Evolutionary conservation across 2,888 invertebrate genomes (phyloP), one percentile per base, ranked within the genome.

Genomic region (Pristionchus fissidentatus): DNA sequence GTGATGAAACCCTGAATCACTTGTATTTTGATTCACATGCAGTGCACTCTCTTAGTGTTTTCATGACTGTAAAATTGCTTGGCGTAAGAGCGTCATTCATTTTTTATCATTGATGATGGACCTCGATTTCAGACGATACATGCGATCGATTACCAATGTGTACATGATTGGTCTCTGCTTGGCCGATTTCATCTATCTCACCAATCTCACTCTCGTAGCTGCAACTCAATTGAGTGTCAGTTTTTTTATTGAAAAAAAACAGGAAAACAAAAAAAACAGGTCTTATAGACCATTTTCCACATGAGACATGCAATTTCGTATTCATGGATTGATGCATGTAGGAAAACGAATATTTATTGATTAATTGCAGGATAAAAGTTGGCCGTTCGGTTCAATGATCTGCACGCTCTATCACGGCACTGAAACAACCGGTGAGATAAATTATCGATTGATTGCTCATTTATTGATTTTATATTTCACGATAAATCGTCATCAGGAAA

Each of bases 91-190:
- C n/a, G n/a, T n/a, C n/a, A n/a, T n/a, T n/a, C n/a, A n/a, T n/a
- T n/a, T n/a, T n/a, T n/a, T n/a, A n/a, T n/a, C n/a, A 57, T 5
- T 22, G 1, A 57, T n/a, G n/a, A n/a, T 57, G 8, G 5, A 2
- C 35, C 22, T 77, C n/a, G 22, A 49, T 83, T 87, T 84, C 77
- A 89, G 90, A 15, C 83, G 83, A 43, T 91, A 91, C 85, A 91
- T 92, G 84, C 87, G 92, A 41, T 91, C 91, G 46, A 91, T 91
- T 52, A 91, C 91, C 26, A 91, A 91, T 85, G 91, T 91, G 43
- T 91, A 91, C 84, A 91, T 91, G 88, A 86, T 91, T 41, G 88
- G 89, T 3, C 85, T 92, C 77, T 92, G 92, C 84, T 82, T 90
- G 75, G 91, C 92, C 5, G 92, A 92, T 81, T 92, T 92, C 85